These are phyloP conservation scores for Platichthys stellatus DNA, from an alignment of 2,113 vertebrate species.

Conservation along the genomic window DNA sequence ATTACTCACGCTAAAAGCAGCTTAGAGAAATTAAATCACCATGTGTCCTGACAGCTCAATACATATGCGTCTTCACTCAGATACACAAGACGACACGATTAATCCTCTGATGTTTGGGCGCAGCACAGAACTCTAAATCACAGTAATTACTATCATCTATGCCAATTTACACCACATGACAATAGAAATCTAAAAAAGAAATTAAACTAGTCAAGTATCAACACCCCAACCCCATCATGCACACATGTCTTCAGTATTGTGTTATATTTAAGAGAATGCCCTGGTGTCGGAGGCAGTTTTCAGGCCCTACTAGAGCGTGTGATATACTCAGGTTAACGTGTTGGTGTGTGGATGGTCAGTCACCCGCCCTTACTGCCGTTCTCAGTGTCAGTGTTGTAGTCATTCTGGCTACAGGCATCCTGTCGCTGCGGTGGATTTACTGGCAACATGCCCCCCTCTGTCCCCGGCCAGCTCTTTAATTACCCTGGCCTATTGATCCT, in stretches of 20 bases:
- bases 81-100: constrained; percentile 64
- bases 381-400: constrained; percentile 78
- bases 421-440: constrained; percentile 81
- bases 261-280: no score
- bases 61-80: constrained; percentile 63
- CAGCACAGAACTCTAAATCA: constrained; percentile 58
- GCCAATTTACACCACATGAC: constrained; percentile 64
- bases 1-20: constrained; percentile 63
- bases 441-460: constrained; percentile 73
- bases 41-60: constrained; percentile 66
- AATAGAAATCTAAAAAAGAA: constrained; percentile 29
- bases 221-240: constrained; percentile 8
- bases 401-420: constrained; percentile 77
- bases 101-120: constrained; percentile 59
- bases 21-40: constrained; percentile 73
- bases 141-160: constrained; percentile 61
- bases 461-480: constrained; percentile 83
- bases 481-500: constrained; percentile 85
- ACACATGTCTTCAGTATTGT: background rate
- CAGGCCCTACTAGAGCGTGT: constrained; percentile 15
- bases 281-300: constrained; percentile 27
- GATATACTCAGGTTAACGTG: constrained; percentile 8
- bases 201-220: constrained; percentile 26
- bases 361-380: constrained; percentile 55
- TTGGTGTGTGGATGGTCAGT: constrained; percentile 45